A percentile compares a stretch with the other conserved stretches of the same genome.
Evolutionary conservation across 2,797 vertebrate genomes (phyloP).

Genomic region (Microhierax caerulescens): DNA sequence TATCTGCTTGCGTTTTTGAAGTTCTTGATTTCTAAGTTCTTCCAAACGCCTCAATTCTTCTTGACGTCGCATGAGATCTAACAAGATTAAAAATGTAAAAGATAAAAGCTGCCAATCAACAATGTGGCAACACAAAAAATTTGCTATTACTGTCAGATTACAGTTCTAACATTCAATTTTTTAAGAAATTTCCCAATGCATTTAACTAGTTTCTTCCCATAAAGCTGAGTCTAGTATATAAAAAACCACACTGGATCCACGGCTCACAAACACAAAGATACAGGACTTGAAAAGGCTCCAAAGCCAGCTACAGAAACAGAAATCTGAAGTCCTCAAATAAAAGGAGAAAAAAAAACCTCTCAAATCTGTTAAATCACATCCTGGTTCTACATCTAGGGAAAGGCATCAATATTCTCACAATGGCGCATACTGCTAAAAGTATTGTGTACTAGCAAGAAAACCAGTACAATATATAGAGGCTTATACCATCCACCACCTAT

Average conservation of each 20-base stretch:
- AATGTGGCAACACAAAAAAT: neutral
- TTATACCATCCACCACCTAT: neutral
- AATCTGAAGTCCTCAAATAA: neutral
- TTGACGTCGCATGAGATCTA: constrained; percentile 96
- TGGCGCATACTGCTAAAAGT: neutral
- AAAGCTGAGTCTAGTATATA: neutral
- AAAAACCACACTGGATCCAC: neutral
- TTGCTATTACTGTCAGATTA: neutral
- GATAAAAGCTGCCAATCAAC: neutral
- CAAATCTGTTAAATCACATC: neutral
- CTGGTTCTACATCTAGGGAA: neutral
- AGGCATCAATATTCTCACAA: neutral
- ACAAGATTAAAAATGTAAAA: neutral
- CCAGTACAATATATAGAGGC: neutral
- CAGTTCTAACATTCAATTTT: neutral
- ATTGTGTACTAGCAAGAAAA: neutral
- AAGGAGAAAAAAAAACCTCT: neutral
- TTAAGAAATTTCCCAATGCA: neutral
- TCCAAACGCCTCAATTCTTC: constrained; percentile 94
- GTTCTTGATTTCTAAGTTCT: constrained; percentile 94
- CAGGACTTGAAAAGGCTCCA: neutral
- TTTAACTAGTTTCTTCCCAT: neutral
- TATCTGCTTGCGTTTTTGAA: constrained; percentile 95
- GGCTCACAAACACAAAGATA: neutral
- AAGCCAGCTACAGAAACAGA: neutral